Evolutionary conservation across 1,140 invertebrate genomes (phyloP).

Genomic region (Drosophila baimaii): DNA sequence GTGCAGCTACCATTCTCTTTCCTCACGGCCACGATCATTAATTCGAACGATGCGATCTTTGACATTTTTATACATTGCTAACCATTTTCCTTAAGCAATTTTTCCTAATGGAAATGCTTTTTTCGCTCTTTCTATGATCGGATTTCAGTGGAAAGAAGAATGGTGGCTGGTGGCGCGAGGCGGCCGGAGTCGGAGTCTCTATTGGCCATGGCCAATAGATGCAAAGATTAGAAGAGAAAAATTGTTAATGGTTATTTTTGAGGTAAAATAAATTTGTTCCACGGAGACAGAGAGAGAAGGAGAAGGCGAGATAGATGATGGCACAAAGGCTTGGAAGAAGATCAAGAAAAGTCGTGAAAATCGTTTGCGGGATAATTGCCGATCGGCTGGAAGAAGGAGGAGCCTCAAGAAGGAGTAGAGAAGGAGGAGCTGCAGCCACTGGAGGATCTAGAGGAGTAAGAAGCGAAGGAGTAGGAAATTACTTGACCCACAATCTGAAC

Average conservation of each 20-base stretch:
- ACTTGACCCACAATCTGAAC: constrained; percentile 78
- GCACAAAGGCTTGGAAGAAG: constrained; percentile 8
- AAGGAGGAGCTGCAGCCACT: neutral
- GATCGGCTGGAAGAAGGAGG: constrained; percentile 55
- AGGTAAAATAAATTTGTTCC: constrained; percentile 79
- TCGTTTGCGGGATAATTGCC: constrained; percentile 66
- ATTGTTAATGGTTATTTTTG: constrained; percentile 74
- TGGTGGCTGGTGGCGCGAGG: constrained; percentile 12
- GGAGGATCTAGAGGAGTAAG: constrained; percentile 7
- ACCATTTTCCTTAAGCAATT: constrained; percentile 60
- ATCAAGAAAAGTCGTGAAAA: constrained; percentile 72
- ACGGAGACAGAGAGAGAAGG: constrained; percentile 11
- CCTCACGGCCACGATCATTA: constrained; percentile 66
- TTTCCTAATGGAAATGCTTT: constrained; percentile 67
- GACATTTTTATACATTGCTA: constrained; percentile 76
- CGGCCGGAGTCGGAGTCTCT: constrained; percentile 35
- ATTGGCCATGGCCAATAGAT: constrained; percentile 63
- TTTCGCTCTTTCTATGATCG: constrained; percentile 51
- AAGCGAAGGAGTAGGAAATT: constrained; percentile 61
- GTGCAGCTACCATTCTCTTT: constrained; percentile 48
- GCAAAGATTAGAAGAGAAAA: constrained; percentile 74
- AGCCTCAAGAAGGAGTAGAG: neutral
- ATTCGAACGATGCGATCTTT: constrained; percentile 76
- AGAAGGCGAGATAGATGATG: constrained; percentile 1
- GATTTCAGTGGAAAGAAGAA: constrained; percentile 51